phyloP scores from a whole-genome alignment of 2,797 vertebrate species.

The Furcifer pardalis region DNA sequence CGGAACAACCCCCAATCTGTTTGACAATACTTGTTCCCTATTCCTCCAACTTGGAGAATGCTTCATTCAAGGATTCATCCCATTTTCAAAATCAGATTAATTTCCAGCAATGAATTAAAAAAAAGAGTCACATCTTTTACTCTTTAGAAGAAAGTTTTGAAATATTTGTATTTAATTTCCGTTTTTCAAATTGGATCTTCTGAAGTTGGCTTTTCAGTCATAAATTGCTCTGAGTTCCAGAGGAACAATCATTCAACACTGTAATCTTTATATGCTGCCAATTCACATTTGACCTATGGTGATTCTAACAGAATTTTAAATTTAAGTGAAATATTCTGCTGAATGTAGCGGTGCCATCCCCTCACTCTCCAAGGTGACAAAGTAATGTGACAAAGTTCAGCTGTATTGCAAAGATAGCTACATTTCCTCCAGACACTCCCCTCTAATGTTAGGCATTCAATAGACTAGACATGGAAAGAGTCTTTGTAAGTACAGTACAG shows the following conservation, averaged over 20 bases:
- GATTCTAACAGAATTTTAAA: too few species aligned
- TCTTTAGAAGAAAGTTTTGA: not conserved
- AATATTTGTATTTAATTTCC: not conserved
- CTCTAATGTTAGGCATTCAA: not conserved
- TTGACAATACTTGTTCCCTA: too few species aligned
- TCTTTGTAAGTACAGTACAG: not conserved
- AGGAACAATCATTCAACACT: not conserved
- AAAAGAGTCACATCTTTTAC: not conserved
- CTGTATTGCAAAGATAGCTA: not conserved
- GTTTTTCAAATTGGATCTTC: not conserved
- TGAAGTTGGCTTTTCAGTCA: not conserved
- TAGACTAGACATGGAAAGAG: not conserved
- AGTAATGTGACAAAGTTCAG: not conserved
- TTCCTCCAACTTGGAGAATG: too few species aligned
- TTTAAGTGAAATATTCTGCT: too few species aligned
- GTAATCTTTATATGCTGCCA: too few species aligned
- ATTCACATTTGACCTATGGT: too few species aligned
- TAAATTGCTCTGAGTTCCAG: not conserved
- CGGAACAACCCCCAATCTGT: too few species aligned
- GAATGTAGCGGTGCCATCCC: too few species aligned
- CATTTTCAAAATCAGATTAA: not conserved
- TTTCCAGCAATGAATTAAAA: not conserved
- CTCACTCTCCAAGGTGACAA: too few species aligned
- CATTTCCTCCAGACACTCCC: not conserved
- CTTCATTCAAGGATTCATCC: not conserved